Evolutionary conservation across 2,888 invertebrate species (phyloP), one percentile per base, ranked within the genome.

Genomic region (Pegoplata infirma): DNA sequence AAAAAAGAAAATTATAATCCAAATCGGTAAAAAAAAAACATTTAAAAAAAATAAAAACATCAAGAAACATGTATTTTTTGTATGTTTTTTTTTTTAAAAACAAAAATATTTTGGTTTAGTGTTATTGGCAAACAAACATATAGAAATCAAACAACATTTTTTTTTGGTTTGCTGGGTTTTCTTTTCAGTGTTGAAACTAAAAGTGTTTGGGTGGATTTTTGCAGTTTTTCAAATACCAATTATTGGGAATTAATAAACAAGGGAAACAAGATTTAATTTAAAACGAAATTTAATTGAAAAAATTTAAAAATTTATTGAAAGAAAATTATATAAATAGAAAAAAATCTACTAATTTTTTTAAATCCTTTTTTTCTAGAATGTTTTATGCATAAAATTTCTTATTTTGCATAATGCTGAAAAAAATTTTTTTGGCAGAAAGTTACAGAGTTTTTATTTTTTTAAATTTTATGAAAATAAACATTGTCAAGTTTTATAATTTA

Each of bases 81-180:
- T 16, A 23, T 51, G 23, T 59, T 61, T 32, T 55, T 17, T 32
- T 25, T 25, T 14, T 5, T 32, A 44, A 12, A 4, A 28, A 10
- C 32, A 32, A 32, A n/a, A 40, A 40, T n/a, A 40, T 40, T 1
- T 40, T 40, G 47, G 46, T 55, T 63, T 46, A n/a, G 19, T 64
- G 47, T 71, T 63, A 10, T n/a, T 46, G 44, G 40, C 25, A 68
- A 51, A 59, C 16, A 55, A 19, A 53, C 21, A 53, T 8, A 14
- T 14, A 46, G 6, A 32, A 32, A 21, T 21, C 14, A 21, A 51
- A 8, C 8, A 21, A 47, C 32, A 56, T 49, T 63, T 61, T 49
- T 63, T 61, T 75, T 68, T 75, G 75, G 75, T 68, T 75, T 68
- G 75, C 25, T 58, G 40, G 40, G 49, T 49, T 73, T 21, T 19